These are phyloP conservation scores for Ptycholaimellus sp. DNA, from an alignment of 2,888 invertebrate genomes.

Conservation along the genomic window DNA sequence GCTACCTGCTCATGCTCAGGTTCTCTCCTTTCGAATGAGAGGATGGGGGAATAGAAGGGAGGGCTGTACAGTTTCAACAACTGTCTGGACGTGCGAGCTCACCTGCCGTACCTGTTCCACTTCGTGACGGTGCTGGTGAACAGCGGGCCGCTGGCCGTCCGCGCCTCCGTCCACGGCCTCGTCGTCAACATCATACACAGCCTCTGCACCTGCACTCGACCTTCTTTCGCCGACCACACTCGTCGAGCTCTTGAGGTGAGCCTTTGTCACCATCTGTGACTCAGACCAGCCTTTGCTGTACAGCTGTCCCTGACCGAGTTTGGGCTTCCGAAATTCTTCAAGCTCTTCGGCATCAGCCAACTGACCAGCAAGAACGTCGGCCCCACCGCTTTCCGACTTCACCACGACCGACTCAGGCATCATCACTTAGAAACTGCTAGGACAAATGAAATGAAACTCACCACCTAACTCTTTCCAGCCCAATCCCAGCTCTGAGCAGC, in stretches of 20 bases:
- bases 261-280: no score
- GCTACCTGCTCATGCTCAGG: no score
- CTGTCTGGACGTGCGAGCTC: conserved; percentile 56
- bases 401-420: no score
- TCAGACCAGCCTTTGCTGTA: no score
- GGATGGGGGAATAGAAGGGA: no score
- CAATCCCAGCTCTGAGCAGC: no score
- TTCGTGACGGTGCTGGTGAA: conserved; percentile 84
- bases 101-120: conserved; percentile 84
- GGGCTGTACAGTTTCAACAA: conserved; percentile 96
- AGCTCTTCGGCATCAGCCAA: conserved; percentile 85
- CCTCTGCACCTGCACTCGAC: conserved; percentile 78
- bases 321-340: conserved; percentile 81
- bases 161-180: conserved; percentile 83
- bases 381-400: conserved; percentile 71
- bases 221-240: conserved; percentile 55
- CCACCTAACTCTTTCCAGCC: no score
- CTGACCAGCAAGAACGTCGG: conserved; percentile 96
- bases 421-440: no score
- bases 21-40: no score
- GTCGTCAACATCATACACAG: conserved; percentile 96
- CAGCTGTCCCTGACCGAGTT: conserved; percentile 81
- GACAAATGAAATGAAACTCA: no score
- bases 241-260: no score
- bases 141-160: conserved; percentile 74